A percentile compares a stretch with the other conserved stretches of the same genome.
phyloP scores from a whole-genome alignment of 2,113 vertebrate species.

The Ramphastos sulfuratus region DNA sequence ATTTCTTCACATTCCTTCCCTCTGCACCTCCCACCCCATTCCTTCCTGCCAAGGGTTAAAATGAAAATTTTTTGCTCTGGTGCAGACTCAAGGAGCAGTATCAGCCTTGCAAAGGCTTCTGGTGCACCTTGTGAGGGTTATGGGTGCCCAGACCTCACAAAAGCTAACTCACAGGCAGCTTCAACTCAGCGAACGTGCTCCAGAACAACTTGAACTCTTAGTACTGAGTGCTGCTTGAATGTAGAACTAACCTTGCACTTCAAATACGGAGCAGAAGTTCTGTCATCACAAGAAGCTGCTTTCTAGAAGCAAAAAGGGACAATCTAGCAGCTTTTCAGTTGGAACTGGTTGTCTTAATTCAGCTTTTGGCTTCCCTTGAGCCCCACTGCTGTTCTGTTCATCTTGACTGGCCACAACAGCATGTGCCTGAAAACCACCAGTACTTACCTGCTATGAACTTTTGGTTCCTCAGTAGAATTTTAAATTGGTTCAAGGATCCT shows the following conservation, averaged over 20 bases:
- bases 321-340: background rate
- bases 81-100: background rate
- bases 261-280: background rate
- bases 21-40: slow-evolving; percentile 58
- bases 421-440: background rate
- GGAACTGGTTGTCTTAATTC: background rate
- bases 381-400: background rate
- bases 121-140: background rate
- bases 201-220: background rate
- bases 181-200: background rate
- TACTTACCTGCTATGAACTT: background rate
- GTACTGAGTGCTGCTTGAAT: background rate
- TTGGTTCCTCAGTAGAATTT: background rate
- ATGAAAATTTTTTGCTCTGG: slow-evolving; percentile 28
- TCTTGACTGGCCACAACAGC: background rate
- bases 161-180: background rate
- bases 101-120: background rate
- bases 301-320: background rate
- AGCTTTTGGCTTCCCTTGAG: slow-evolving; percentile 10
- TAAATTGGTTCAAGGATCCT: background rate
- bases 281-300: background rate
- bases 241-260: background rate
- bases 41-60: slow-evolving; percentile 41
- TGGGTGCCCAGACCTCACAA: background rate
- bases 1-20: slow-evolving; percentile 68